Evolutionary conservation across 1,140 invertebrate genomes (phyloP), one percentile per base, ranked within the genome.

Genomic region (Bombyx mori): DNA sequence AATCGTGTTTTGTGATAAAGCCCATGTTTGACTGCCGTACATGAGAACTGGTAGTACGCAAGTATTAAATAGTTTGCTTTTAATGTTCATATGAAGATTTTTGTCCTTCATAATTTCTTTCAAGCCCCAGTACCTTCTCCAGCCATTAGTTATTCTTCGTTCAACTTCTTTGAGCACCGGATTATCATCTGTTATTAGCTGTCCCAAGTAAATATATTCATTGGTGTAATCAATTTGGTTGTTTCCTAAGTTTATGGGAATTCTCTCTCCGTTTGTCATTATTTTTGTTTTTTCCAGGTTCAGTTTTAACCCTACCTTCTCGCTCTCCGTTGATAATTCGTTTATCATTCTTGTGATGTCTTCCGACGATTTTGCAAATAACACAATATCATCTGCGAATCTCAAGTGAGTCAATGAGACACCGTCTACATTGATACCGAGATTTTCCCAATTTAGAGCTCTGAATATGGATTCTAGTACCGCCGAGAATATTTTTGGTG

Each of bases 201-300:
- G 68, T 51, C 68, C 73, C 0, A 71, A 57, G 49, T 73, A 75
- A 7, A 73, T 58, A 44, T 73, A 73, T 56, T 72, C 66, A 8
- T 72, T 68, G 0, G 58, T 56, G 52, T 70, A 70, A 9, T 49
- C 22, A 44, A 71, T 71, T 66, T 57, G 4, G 4, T 44, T 48
- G n/a, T 65, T 51, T 54, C 51, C 52, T 62, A 65, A 6, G 48
- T 52, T 57, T 59, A 65, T 59, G 12, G 1, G 46, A 6, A 8
- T n/a, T 56, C 60, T 61, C n/a, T 52, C 53, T 43, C 63, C 63
- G 47, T 66, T 66, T 7, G 57, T 66, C 54, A 66, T 59, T 3
- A 57, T 43, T 51, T 57, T 57, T 51, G 56, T 57, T 52, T 57
- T 57, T 6, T 51, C 50, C 12, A 18, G 50, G 42, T 66, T 60